Percentiles rank a stretch among this genome's conserved stretches.
These are phyloP conservation scores for Chunga burmeisteri DNA, from an alignment of 2,113 vertebrate genomes.

Conservation along the genomic window DNA sequence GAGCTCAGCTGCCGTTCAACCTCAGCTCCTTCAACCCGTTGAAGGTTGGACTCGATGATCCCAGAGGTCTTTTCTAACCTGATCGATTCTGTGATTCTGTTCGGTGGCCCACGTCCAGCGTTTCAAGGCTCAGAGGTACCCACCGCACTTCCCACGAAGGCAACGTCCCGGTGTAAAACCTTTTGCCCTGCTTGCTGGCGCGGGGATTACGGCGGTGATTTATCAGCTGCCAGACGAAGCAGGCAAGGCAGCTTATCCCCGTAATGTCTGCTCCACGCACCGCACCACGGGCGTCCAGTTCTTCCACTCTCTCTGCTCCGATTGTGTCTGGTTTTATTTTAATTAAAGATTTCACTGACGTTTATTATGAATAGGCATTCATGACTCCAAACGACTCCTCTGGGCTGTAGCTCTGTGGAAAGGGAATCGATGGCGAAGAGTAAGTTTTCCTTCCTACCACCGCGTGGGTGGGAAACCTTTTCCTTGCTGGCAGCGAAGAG, in stretches of 20 bases:
- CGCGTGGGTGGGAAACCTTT: background rate
- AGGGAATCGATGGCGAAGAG: background rate
- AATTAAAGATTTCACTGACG: background rate
- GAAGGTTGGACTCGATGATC: too few relatives aligned
- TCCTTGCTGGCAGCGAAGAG: background rate
- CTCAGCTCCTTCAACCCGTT: too few relatives aligned
- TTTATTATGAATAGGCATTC: background rate
- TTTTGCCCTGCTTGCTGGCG: background rate
- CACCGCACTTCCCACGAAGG: background rate
- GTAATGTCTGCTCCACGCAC: background rate
- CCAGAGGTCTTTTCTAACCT: too few relatives aligned
- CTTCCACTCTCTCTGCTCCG: background rate
- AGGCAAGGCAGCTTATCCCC: background rate
- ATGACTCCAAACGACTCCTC: background rate
- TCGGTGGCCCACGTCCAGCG: rapidly evolving
- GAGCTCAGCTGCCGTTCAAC: background rate
- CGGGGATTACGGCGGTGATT: background rate
- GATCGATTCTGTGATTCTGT: too few relatives aligned
- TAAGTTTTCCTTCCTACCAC: background rate
- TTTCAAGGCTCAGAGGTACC: too few relatives aligned
- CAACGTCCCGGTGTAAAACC: background rate
- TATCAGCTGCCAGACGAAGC: background rate
- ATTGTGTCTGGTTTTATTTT: background rate
- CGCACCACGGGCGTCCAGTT: background rate
- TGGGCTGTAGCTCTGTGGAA: background rate